Base-by-base conservation (phyloP, 2,113 vertebrate species). In the Psammodynastes pulverulentus region DNA sequence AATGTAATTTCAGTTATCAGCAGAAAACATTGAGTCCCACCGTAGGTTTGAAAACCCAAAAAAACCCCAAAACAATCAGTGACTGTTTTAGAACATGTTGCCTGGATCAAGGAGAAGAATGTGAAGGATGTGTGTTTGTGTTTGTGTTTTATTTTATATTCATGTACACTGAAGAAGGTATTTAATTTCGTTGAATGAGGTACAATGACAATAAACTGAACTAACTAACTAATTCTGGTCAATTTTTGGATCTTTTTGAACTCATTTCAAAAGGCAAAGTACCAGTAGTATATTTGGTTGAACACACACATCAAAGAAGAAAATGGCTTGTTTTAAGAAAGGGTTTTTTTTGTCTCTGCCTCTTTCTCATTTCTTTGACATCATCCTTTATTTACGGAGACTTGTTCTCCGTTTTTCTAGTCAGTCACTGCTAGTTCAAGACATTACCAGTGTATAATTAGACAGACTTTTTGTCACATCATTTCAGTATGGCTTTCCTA, bases 301-400 rank as follows among this genome's bases (percentile, higher is more conserved):
- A 0, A 1, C 39, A 17, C 8, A 9, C 13, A 86, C 90, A 90
- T 48, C 6, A 95, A 94, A 89, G 29, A 15, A 58, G 89, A 92
- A 89, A 52, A 49, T 54, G 26, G 1, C 45, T 93, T 89, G 94
- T 53, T 88, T 90, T 54, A 84, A 89, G 88, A 24, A 93, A 88
- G 7, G 23, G 7, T 34, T 24, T 53, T 29, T 26, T 34, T 2
- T 9, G 46, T 39, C 45, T 49, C 84, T 86, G 45, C 45, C 45
- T 46, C 21, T 85, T 46, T 85, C 84, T 46, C 84, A 24, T 26
- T 85, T 46, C 23, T 23, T 85, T 79, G 67, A 79, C 67, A 39
- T 39, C 34, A 67, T 1, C 7, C 34, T 79, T 39, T 39, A 39
- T 39, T 79, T 79, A 19, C 2, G 67, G 34, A 39, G 67, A 67